Percentiles rank a stretch among this genome's conserved stretches.
phyloP scores from a whole-genome alignment of 2,888 invertebrate genomes.

The Sipha maydis region DNA sequence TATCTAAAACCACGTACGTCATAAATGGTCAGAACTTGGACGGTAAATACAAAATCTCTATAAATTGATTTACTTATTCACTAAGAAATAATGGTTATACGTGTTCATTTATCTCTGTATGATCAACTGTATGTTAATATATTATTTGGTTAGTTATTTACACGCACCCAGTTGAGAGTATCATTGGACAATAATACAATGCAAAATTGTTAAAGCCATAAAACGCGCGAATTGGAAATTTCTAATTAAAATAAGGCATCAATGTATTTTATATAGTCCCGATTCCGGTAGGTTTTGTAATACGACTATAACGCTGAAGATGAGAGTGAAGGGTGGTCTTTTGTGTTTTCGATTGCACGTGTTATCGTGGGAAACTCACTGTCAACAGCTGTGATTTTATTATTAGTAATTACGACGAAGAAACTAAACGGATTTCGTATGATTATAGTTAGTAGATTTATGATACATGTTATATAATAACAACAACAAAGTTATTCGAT shows the following conservation, averaged over 20 bases:
- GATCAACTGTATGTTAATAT: not conserved
- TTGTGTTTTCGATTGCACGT: conserved; percentile 27
- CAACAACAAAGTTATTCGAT: not conserved
- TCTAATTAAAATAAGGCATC: too few species aligned
- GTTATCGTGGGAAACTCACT: conserved; percentile 42
- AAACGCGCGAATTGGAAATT: too few species aligned
- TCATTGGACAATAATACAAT: too few species aligned
- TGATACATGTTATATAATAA: not conserved
- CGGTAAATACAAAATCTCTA: conserved; percentile 1
- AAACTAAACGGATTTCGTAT: not conserved
- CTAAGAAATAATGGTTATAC: not conserved
- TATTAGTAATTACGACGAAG: not conserved
- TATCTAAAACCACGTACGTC: not conserved
- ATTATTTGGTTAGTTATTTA: not conserved
- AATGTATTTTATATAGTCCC: not conserved
- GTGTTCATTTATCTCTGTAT: not conserved
- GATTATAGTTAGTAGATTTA: not conserved
- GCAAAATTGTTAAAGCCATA: too few species aligned
- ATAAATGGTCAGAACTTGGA: not conserved
- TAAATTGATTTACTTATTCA: not conserved
- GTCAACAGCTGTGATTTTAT: conserved; percentile 27
- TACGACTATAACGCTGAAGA: too few species aligned
- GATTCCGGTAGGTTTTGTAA: not conserved
- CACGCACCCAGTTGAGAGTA: too few species aligned
- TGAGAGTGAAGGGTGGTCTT: not conserved